A percentile compares a stretch with the other conserved stretches of the same genome.
phyloP scores from a whole-genome alignment of 2,797 vertebrate genomes.

The Hozukius guyotensis region DNA sequence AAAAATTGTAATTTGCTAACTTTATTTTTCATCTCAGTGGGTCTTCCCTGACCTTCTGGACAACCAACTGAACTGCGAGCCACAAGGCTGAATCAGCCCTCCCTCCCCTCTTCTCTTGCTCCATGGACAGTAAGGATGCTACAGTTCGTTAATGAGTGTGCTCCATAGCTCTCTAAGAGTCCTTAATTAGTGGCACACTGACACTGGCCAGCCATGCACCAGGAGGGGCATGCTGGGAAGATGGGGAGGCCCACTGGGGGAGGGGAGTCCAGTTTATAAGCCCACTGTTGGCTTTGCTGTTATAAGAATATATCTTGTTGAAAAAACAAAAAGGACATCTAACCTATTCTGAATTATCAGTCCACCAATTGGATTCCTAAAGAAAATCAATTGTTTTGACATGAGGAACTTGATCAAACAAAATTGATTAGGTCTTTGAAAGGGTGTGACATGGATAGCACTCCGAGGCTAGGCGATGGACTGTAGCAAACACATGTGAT shows the following conservation, averaged over 20 bases:
- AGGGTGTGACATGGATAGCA: conserved; percentile 57
- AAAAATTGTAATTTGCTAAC: neutral
- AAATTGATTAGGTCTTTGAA: conserved; percentile 71
- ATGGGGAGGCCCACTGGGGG: conserved; percentile 20
- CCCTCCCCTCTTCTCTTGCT: conserved; percentile 38
- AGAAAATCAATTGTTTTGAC: conserved; percentile 70
- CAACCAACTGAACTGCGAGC: conserved; percentile 44
- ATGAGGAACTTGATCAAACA: conserved; percentile 67
- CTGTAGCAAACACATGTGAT: conserved; percentile 78
- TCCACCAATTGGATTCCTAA: conserved; percentile 27
- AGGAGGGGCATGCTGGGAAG: conserved; percentile 45
- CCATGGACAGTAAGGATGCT: conserved; percentile 74
- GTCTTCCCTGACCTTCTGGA: conserved; percentile 49
- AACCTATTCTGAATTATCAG: conserved; percentile 37
- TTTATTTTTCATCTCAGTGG: conserved; percentile 11
- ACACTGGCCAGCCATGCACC: conserved; percentile 50
- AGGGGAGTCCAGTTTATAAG: conserved; percentile 36
- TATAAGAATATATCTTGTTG: neutral
- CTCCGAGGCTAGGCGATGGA: conserved; percentile 55
- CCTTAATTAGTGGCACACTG: conserved; percentile 83
- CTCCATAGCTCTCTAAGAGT: conserved; percentile 75
- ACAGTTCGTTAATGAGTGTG: conserved; percentile 80
- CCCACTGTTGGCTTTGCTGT: conserved; percentile 17
- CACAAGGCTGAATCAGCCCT: conserved; percentile 34
- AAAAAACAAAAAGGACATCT: conserved; percentile 19